Percentiles rank a stretch among this genome's conserved stretches.
These are phyloP conservation scores for Enteromius mattozi DNA, from an alignment of 2,797 vertebrate species.

Conservation along the genomic window DNA sequence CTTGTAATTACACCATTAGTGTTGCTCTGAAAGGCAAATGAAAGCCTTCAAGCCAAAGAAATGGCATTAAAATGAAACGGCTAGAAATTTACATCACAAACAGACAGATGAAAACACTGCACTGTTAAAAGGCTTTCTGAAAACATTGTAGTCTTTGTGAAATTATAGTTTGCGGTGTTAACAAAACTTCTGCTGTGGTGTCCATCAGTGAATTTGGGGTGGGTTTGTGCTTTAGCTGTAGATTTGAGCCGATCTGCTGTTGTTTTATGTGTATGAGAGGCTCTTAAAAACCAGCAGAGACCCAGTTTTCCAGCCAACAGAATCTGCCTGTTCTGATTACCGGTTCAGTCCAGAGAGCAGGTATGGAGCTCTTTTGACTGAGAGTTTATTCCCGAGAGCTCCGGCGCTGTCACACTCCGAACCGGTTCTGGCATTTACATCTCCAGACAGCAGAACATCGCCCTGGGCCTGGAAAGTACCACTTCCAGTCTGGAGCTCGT, in stretches of 20 bases:
- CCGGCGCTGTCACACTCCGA: conserved; percentile 33
- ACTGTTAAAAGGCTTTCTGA: background rate
- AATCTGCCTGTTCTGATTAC: conserved; percentile 28
- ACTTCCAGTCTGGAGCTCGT: conserved; percentile 13
- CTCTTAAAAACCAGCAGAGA: conserved; percentile 7
- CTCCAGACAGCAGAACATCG: conserved; percentile 38
- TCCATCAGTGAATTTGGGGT: background rate
- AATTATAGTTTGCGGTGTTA: conserved; percentile 14
- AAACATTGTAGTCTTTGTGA: background rate
- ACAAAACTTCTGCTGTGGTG: background rate
- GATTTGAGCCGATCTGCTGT: background rate
- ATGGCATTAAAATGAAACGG: conserved; percentile 35
- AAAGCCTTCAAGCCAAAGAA: conserved; percentile 41
- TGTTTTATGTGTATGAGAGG: background rate
- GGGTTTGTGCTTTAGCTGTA: background rate
- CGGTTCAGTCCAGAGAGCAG: conserved; percentile 23
- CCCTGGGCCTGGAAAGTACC: conserved; percentile 31
- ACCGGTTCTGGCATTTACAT: conserved; percentile 19
- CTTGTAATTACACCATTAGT: conserved; percentile 45
- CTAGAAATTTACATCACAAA: conserved; percentile 22
- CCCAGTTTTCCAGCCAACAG: background rate
- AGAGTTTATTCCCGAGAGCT: conserved; percentile 26
- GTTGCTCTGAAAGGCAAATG: conserved; percentile 42
- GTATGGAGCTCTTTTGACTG: conserved; percentile 25
- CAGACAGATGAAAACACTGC: conserved; percentile 32